A percentile compares a stretch with the other conserved stretches of the same genome.
phyloP scores from a whole-genome alignment of 2,113 vertebrate genomes.

The Camelus bactrianus region DNA sequence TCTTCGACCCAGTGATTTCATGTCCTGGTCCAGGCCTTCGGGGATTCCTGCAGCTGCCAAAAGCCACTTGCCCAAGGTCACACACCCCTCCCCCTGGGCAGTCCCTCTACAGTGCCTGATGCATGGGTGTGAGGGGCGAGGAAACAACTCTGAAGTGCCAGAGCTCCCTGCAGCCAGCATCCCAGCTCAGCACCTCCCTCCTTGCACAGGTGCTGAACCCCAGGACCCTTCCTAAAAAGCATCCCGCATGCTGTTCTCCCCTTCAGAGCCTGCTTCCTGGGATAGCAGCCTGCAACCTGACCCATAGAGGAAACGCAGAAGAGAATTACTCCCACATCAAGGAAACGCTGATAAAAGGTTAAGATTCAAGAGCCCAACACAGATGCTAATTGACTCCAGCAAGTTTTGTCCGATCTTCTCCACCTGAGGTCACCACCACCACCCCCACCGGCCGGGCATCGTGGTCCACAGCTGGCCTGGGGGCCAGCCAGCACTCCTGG shows the following conservation, averaged over 20 bases:
- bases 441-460: fast-evolving
- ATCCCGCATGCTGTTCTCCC: fast-evolving
- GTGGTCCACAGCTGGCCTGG: fast-evolving
- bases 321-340: not conserved
- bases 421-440: fast-evolving
- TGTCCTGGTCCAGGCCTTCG: not conserved
- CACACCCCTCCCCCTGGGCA: fast-evolving
- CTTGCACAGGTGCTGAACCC: not conserved
- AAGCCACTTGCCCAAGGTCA: not conserved
- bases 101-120: not conserved
- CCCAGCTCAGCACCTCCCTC: not conserved
- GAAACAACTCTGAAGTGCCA: not conserved
- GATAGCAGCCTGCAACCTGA: not conserved
- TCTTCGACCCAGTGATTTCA: not conserved
- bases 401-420: not conserved
- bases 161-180: not conserved
- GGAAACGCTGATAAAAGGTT: not conserved
- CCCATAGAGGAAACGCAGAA: not conserved
- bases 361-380: not conserved
- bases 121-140: not conserved
- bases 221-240: not conserved
- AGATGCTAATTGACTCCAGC: not conserved
- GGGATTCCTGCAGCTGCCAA: not conserved
- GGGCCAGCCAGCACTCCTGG: too few relatives aligned
- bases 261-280: not conserved